Base-by-base conservation (phyloP, 2,113 vertebrate species). In the Sphyrna mokarran region DNA sequence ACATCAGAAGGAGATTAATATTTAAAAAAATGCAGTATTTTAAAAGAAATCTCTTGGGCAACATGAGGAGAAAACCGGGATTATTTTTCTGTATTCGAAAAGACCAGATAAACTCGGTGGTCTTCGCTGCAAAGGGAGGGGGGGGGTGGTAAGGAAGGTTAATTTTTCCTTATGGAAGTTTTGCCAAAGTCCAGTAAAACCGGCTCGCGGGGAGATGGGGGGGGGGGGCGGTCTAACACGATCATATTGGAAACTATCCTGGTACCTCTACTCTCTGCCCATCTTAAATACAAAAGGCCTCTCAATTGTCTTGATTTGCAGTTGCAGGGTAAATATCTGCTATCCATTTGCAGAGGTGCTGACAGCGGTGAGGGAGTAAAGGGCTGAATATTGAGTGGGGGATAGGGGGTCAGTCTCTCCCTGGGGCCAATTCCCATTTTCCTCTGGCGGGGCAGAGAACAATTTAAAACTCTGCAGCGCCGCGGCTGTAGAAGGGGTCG, bases 351-450 rank as follows among this genome's bases (percentile, higher is more conserved):
- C 94, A 61, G 86, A 89, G 86, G 54, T 89, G n/a, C 68, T 9
- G 37, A 70, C 18, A 43, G 63, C 11, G 61, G 14, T 76, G 23
- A 69, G 43, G 94, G 66, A 72, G 11, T 72, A 48, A 54, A 76
- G 69, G 94, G 72, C 23, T 95, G 68, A 33, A 76, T 95, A 69
- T 72, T 95, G 72, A 95, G 40, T 76, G 54, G 48, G 2, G 68
- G 68, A 54, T 40, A 95, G 69, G 18, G 94, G 68, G 48, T 54
- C 48, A 54, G 2, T 43, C 94, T 54, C 4, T 72, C 23, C 76
- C 43, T 95, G 66, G 69, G 72, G 72, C 94, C 68, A 54, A 72
- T 70, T 95, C 94, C 33, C 7, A 95, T 95, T 95, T 54, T 54
- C 40, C 33, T 54, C 14, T 72, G 22, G 20, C 68, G 3, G 33